Base-by-base conservation (phyloP, 2,113 vertebrate genomes). In the Eptesicus fuscus region DNA sequence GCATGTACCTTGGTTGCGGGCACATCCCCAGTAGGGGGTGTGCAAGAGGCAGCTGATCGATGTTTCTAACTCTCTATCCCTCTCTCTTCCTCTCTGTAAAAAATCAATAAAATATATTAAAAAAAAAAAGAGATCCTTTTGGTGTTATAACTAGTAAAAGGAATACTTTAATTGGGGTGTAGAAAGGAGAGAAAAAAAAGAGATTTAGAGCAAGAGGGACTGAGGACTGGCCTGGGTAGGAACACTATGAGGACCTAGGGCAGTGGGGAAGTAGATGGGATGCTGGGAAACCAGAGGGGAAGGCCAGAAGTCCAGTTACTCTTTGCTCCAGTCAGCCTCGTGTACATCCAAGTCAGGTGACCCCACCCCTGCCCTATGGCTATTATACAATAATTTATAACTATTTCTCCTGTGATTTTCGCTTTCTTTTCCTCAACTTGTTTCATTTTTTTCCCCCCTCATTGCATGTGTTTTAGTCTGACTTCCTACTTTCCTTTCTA, bases 361-460 rank as follows among this genome's bases (percentile, higher is more conserved):
- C 25, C 37, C 9, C 12, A 16, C 63, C 13, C 10, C 51, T 78
- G 32, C 51, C 32, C 35, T 40, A 30, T 83, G 47, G 69, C 37
- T 84, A 44, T 61, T 69, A 32, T 16, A 78, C 83, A 79, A 42
- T 78, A 87, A 47, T 25, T 82, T 51, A 53, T 71, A 71, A 51
- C 37, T n/a, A 30, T 86, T 77, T 92, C 23, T 86, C 47, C 28
- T 89, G 4, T 77, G 17, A 86, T n/a, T 22, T 77, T 14, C 10
- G 1, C 5, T 30, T 56, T 61, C 28, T 0, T 67, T 44, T 77
- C 2, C 8, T 69, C 0, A 7, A 0, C 22, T 25, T 23, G 5
- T 53, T 80, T 69, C 28, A 25, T 91, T 83, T 84, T 61, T 73
- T 79, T 12, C 1, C 5, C 28, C 28, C 56, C 11, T 79, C 14